Conservation (phyloP, 2,888 invertebrate species). For the Conchocele bisecta region DNA sequence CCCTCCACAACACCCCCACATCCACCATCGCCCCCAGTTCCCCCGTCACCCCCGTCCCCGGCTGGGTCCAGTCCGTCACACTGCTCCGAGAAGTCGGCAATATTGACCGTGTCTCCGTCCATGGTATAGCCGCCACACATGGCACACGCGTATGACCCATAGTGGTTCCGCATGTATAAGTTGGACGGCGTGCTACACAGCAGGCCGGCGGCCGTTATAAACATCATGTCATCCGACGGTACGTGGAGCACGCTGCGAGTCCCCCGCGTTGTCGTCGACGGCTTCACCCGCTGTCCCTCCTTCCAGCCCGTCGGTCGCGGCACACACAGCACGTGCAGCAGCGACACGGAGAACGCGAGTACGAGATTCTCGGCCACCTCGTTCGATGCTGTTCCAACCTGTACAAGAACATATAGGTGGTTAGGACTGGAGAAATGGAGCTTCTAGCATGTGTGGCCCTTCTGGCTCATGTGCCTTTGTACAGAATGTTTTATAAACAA, state of each 20-base stretch:
- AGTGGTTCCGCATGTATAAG: slow-evolving; percentile 55
- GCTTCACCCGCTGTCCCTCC: slow-evolving; percentile 40
- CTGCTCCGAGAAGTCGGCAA: slow-evolving; percentile 5
- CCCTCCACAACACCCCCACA: slow-evolving; percentile 6
- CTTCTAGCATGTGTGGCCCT: no score
- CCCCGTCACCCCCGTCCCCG: slow-evolving; percentile 9
- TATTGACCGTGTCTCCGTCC: neutral
- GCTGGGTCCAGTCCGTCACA: neutral
- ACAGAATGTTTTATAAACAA: no score
- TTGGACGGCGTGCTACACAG: slow-evolving; percentile 78
- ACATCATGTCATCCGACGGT: slow-evolving; percentile 70
- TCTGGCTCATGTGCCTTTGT: no score
- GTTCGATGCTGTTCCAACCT: slow-evolving; percentile 52
- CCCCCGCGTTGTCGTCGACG: neutral
- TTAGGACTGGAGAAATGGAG: no score
- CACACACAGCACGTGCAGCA: slow-evolving; percentile 84
- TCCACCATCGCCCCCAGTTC: slow-evolving; percentile 5
- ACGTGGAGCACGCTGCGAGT: slow-evolving; percentile 31
- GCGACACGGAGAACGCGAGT: slow-evolving; percentile 82
- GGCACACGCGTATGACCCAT: slow-evolving; percentile 12
- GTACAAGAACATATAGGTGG: slow-evolving; percentile 69
- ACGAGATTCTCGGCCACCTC: slow-evolving; percentile 83
- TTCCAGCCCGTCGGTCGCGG: slow-evolving; percentile 77
- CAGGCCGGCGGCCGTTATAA: slow-evolving; percentile 83
- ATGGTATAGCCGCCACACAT: neutral